A percentile compares a stretch with the other conserved stretches of the same genome.
Evolutionary conservation across 2,113 vertebrate species (phyloP).

Genomic region (Cheirogaleus medius): DNA sequence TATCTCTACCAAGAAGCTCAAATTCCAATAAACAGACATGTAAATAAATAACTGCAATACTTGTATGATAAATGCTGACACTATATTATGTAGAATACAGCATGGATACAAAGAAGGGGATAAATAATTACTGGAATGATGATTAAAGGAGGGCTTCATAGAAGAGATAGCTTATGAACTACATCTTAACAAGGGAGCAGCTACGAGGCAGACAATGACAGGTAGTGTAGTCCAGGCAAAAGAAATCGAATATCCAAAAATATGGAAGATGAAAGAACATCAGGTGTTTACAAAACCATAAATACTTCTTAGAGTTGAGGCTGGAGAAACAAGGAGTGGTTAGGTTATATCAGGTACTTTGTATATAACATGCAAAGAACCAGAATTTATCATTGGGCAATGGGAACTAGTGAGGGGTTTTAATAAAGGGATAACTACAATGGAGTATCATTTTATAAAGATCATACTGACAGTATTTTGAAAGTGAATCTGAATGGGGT

Average conservation of each 20-base stretch:
- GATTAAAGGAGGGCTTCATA: neutral
- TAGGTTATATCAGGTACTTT: neutral
- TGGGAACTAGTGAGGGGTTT: neutral
- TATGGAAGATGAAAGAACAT: neutral
- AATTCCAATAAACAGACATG: neutral
- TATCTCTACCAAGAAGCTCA: neutral
- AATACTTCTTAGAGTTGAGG: neutral
- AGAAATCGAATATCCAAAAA: neutral
- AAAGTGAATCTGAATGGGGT: neutral
- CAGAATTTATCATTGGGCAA: neutral
- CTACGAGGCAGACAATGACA: neutral
- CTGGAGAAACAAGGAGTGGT: neutral
- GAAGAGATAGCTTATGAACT: neutral
- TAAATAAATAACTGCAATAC: neutral
- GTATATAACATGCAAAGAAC: neutral
- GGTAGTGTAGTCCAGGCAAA: neutral
- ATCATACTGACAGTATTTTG: neutral
- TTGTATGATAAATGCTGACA: neutral
- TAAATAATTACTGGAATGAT: neutral
- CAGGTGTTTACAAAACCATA: neutral
- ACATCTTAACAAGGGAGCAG: neutral
- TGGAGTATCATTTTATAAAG: neutral
- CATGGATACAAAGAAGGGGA: neutral
- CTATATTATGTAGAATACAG: neutral
- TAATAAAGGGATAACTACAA: neutral